Evolutionary conservation across 1,140 invertebrate genomes (phyloP), one percentile per base, ranked within the genome.

Genomic region (Aphaenogaster floridana): DNA sequence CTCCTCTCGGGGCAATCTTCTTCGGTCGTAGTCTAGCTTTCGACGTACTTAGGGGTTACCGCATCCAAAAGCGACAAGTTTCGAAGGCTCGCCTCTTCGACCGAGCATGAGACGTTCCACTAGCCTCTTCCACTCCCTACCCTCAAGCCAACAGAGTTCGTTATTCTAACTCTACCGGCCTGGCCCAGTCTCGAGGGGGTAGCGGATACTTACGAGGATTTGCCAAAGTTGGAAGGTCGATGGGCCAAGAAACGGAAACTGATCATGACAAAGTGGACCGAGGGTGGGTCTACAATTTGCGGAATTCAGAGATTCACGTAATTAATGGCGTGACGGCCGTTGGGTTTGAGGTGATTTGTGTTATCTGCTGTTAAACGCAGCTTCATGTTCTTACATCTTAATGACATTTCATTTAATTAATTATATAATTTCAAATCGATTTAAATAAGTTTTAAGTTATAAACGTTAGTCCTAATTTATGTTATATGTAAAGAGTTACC

Each of bases 191-290:
- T 52, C 68, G 21, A 57, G 52, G 76, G 86, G 81, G 86, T 68
- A 66, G 74, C 76, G 85, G 83, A 89, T 91, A 90, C 93, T 93
- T 92, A 89, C 74, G 86, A 88, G 79, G 91, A 92, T 92, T 92
- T 91, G 84, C 77, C 78, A 88, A 90, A 91, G 91, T 94, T 90
- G 45, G 42, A 63, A 68, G 84, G 72, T 88, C 85, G 89, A 90
- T 90, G 88, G 79, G 77, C 88, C 88, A 88, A 89, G 90, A 88
- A 93, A 88, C 91, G 92, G 92, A 92, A 93, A 92, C 92, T 93
- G 92, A 92, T 92, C 88, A 89, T 77, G 87, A 90, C 90, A 88
- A 89, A 92, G 81, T 45, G 85, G 81, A 86, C 69, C 71, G 88
- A 79, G 76, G 80, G 59, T 54, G 52, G 64, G 66, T 63, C 54